Conservation (phyloP, 2,797 vertebrate species). For the Emys orbicularis region DNA sequence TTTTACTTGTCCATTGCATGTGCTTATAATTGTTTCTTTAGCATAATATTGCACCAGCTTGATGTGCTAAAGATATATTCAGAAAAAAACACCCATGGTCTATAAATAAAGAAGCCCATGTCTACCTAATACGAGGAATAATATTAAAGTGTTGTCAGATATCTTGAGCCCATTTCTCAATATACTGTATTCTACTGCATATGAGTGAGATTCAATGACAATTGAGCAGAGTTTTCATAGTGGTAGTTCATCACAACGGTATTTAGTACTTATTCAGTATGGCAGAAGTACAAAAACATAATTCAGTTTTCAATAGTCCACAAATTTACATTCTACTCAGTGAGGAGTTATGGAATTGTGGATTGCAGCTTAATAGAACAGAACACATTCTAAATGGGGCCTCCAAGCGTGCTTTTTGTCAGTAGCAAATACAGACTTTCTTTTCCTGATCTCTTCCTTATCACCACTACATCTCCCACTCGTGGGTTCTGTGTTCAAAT, state of each 20-base stretch:
- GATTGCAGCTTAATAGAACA: not conserved
- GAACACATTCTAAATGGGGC: not conserved
- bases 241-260: conserved; percentile 14
- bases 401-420: not conserved
- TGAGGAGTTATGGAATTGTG: not conserved
- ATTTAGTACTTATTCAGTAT: conserved; percentile 8
- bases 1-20: not conserved
- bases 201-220: not conserved
- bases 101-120: not conserved
- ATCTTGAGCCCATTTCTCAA: conserved; percentile 7
- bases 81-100: not conserved
- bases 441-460: not conserved
- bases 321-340: not conserved
- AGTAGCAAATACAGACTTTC: not conserved
- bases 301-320: not conserved
- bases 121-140: conserved; percentile 3
- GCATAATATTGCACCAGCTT: not conserved
- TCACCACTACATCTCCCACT: not conserved
- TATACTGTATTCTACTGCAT: not conserved
- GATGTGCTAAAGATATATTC: not conserved
- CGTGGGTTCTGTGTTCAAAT: not conserved
- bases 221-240: not conserved
- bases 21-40: not conserved
- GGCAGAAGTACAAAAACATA: conserved; percentile 9
- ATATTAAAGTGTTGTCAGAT: conserved; percentile 6